Conservation (phyloP, 1,140 invertebrate species). For the Drosophila varians region DNA sequence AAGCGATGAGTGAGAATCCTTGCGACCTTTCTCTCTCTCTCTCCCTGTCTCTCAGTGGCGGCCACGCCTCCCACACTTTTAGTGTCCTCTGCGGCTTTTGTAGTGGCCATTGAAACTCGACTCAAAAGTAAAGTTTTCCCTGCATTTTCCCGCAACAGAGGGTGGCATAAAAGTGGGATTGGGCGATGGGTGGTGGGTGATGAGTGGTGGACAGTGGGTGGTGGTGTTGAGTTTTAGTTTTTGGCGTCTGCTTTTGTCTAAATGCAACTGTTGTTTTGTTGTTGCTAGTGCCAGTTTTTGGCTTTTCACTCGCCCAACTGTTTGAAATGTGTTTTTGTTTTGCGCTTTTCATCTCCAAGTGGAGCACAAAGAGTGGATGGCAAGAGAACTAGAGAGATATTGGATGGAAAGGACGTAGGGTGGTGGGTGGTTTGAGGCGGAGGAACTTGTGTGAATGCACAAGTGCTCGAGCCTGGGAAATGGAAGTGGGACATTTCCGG, state of each 20-base stretch:
- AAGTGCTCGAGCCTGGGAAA: conserved; percentile 39
- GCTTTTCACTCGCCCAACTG: conserved; percentile 62
- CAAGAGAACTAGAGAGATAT: not conserved
- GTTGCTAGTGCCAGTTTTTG: conserved; percentile 26
- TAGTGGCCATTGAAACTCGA: conserved; percentile 63
- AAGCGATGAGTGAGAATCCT: conserved; percentile 66
- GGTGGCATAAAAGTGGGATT: not conserved
- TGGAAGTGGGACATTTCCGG: conserved; percentile 61
- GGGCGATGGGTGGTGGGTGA: not conserved
- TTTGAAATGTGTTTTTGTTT: conserved; percentile 56
- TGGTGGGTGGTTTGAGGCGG: not conserved
- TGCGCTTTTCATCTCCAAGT: conserved; percentile 63
- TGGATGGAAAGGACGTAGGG: not conserved
- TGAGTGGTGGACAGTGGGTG: not conserved
- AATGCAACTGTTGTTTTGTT: conserved; percentile 35
- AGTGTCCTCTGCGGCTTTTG: conserved; percentile 1
- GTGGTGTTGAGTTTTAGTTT: conserved; percentile 45
- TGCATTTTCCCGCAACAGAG: conserved; percentile 23
- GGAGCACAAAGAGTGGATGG: conserved; percentile 36
- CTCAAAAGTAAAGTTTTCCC: conserved; percentile 68
- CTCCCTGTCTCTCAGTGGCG: conserved; percentile 2
- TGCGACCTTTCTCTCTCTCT: not conserved
- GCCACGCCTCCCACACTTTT: not conserved
- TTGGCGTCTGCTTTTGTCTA: conserved; percentile 63
- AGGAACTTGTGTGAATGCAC: conserved; percentile 33